Evolutionary conservation across 1,140 invertebrate genomes (phyloP).

Genomic region (Caerostris extrusa): DNA sequence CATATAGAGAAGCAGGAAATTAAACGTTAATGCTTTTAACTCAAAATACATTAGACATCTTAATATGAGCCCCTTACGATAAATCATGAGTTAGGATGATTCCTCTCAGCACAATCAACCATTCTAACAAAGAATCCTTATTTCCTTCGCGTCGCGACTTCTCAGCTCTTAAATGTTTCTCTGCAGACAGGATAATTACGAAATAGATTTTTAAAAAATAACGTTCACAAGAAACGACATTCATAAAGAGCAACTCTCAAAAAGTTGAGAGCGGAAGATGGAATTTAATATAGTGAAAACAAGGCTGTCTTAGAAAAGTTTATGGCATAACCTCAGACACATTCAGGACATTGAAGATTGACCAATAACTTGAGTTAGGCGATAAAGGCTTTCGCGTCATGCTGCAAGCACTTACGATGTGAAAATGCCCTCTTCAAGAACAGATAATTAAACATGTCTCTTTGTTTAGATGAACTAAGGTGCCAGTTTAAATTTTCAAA

Average conservation of each 20-base stretch:
- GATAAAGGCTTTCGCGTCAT: background rate
- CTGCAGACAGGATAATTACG: background rate
- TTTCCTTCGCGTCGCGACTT: background rate
- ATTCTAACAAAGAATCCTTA: conserved; percentile 15
- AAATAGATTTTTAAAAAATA: background rate
- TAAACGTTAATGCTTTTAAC: too few relatives aligned
- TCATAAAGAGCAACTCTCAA: background rate
- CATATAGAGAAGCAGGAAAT: too few relatives aligned
- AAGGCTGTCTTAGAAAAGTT: background rate
- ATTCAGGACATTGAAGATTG: background rate
- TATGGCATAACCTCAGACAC: background rate
- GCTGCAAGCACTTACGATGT: background rate
- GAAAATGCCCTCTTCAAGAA: background rate
- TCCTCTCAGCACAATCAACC: background rate
- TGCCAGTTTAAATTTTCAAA: too few relatives aligned
- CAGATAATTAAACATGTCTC: background rate
- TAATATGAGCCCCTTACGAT: background rate
- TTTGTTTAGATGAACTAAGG: background rate
- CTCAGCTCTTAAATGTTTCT: background rate
- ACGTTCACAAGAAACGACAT: background rate
- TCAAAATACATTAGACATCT: too few relatives aligned
- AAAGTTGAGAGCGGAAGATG: background rate
- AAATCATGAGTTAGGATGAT: background rate
- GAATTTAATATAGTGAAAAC: background rate
- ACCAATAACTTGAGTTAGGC: background rate